These are phyloP conservation scores for Patella caerulea DNA, from an alignment of 2,888 invertebrate species.

Conservation along the genomic window DNA sequence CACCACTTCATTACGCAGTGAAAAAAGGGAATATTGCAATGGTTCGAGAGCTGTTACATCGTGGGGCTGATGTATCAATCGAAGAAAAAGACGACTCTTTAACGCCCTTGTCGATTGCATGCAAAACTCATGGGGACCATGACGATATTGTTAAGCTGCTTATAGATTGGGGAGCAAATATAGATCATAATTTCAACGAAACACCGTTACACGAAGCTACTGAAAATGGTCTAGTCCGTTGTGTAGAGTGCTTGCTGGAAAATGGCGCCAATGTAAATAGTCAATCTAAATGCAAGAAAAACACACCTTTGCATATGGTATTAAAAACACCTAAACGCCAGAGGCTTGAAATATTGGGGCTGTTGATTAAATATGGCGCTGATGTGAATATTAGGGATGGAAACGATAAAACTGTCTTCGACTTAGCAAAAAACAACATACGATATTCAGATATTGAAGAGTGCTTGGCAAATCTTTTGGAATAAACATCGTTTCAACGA, in stretches of 20 bases:
- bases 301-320: background rate
- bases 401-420: background rate
- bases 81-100: background rate
- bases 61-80: background rate
- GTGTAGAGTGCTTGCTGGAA: background rate
- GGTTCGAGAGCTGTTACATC: background rate
- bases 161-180: background rate
- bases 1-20: background rate
- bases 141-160: background rate
- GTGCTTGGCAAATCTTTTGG: too few species aligned
- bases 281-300: background rate
- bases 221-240: background rate
- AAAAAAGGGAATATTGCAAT: background rate
- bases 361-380: background rate
- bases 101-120: background rate
- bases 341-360: background rate
- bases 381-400: background rate
- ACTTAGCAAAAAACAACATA: background rate
- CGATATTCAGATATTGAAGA: too few species aligned
- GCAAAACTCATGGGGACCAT: background rate
- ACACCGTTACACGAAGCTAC: background rate
- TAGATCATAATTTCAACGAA: background rate
- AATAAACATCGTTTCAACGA: background rate
- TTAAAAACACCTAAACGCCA: background rate
- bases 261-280: background rate